These are phyloP conservation scores for Drosophila simulans DNA, from an alignment of 1,140 invertebrate genomes.

Conservation along the genomic window DNA sequence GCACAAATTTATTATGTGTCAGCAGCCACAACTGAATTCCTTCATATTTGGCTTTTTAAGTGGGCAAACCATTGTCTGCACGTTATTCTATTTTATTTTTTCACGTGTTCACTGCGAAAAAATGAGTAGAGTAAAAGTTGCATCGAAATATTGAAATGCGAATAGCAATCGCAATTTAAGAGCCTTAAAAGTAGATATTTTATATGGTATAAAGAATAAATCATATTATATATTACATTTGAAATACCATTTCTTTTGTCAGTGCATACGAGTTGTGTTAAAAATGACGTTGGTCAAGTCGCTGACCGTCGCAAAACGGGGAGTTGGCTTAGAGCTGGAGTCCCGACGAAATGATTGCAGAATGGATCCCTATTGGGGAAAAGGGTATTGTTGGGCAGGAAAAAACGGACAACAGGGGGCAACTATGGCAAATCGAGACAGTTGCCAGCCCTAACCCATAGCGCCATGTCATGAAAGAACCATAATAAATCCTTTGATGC, in stretches of 20 bases:
- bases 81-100: constrained; percentile 3
- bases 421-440: constrained; percentile 49
- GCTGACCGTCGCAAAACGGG: constrained; percentile 40
- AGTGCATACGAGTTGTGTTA: constrained; percentile 18
- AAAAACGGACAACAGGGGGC: constrained; percentile 15
- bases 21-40: constrained; percentile 51
- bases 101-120: constrained; percentile 1
- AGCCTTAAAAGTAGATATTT: no score
- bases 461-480: constrained; percentile 50
- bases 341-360: constrained; percentile 38
- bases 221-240: neutral
- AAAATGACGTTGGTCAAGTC: constrained; percentile 65
- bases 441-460: constrained; percentile 40
- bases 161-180: no score
- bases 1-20: constrained; percentile 71
- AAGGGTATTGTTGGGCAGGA: neutral
- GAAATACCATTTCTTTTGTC: neutral
- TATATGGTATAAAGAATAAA: no score
- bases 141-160: no score
- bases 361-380: neutral
- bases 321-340: constrained; percentile 33
- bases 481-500: constrained; percentile 80
- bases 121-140: neutral
- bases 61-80: constrained; percentile 16
- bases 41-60: constrained; percentile 14